Percentiles rank a stretch among this genome's conserved stretches.
These are phyloP conservation scores for Thripadectes ignobilis DNA, from an alignment of 2,797 vertebrate genomes.

Conservation along the genomic window DNA sequence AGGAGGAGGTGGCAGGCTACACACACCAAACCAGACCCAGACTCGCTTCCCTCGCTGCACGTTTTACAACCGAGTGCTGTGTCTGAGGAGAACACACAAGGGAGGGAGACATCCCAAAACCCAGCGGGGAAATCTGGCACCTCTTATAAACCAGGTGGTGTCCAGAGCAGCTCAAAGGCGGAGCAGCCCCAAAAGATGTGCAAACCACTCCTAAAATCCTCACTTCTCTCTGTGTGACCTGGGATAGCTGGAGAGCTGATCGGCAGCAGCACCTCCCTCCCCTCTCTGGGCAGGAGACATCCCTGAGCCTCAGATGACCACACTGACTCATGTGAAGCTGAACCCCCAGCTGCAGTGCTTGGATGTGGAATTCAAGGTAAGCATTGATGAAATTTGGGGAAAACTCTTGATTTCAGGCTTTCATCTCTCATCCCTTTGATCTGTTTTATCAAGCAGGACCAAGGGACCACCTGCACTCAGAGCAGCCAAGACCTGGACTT, in stretches of 20 bases:
- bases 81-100: background rate
- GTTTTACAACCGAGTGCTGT: background rate
- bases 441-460: background rate
- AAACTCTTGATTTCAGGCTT: background rate
- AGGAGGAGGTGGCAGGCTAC: background rate
- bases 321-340: background rate
- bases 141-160: accelerated
- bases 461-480: background rate
- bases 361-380: background rate
- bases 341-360: accelerated
- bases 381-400: accelerated
- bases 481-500: background rate
- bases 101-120: background rate
- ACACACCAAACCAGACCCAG: background rate
- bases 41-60: accelerated
- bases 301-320: accelerated
- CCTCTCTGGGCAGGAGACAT: accelerated
- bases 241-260: background rate
- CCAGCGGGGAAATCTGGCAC: accelerated
- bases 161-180: background rate
- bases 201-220: background rate
- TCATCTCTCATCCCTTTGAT: background rate
- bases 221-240: accelerated
- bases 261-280: background rate
- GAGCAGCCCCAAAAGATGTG: background rate